Evolutionary conservation across 2,113 vertebrate genomes (phyloP), one percentile per base, ranked within the genome.

Genomic region (Chamaetylas fuelleborni): DNA sequence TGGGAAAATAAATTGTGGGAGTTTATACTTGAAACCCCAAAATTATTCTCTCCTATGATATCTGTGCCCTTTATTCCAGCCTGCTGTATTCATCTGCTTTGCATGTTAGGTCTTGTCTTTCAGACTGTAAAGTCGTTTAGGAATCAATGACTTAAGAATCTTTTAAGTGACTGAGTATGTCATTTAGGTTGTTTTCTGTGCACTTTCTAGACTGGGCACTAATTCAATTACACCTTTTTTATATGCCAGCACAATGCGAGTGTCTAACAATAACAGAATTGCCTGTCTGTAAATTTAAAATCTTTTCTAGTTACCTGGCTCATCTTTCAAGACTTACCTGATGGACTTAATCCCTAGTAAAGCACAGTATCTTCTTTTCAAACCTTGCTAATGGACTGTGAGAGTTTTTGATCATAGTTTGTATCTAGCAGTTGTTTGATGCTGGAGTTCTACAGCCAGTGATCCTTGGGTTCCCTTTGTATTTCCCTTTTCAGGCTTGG

Each of bases 361-460:
- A 81, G 81, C 77, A 86, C 43, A 61, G 61, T 23, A 26, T 70
- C 58, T 57, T 87, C 61, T 78, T 89, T 81, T 74, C 57, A 88
- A 88, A 36, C 47, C 40, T 57, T 66, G 25, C 47, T 83, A 83
- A 88, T 83, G 56, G 79, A 51, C 58, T 83, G 54, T 76, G 70
- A 91, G 84, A 45, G 33, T 9, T 94, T 95, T 84, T 88, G 72
- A 84, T 89, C 48, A 2, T 88, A 66, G 66, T 62, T 80, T 64
- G 50, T 70, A 65, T 88, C 50, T 88, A 48, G 66, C 24, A 69
- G 50, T 64, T 89, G 61, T 93, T 93, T 93, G 94, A 88, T 91
- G 77, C 25, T 72, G 65, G 61, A 81, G 70, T 76, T 93, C 80
- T 90, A 4, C 82, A 93, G 42, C 47, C 43, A 74, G 43, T 62